Conservation (phyloP, 2,888 invertebrate genomes). For the Pyralis farinalis region DNA sequence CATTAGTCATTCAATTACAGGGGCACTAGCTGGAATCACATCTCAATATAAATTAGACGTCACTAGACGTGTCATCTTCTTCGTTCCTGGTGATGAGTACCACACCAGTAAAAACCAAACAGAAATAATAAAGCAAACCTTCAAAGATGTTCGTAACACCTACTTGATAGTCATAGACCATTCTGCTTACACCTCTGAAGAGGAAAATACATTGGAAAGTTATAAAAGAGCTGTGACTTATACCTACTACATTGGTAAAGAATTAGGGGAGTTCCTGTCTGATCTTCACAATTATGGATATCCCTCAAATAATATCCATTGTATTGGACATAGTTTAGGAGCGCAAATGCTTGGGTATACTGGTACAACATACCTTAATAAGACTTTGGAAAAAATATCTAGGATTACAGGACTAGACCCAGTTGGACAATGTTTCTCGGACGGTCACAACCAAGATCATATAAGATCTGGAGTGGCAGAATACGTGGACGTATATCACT, state of each 20-base stretch:
- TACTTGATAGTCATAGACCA: slow-evolving; percentile 70
- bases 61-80: slow-evolving; percentile 50
- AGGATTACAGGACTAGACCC: slow-evolving; percentile 67
- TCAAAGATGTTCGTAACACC: slow-evolving; percentile 47
- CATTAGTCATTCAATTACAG: slow-evolving; percentile 39
- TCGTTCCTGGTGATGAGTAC: slow-evolving; percentile 62
- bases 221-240: slow-evolving; percentile 64
- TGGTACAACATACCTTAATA: slow-evolving; percentile 45
- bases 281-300: slow-evolving; percentile 45
- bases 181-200: slow-evolving; percentile 60
- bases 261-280: slow-evolving; percentile 48
- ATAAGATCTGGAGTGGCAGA: slow-evolving; percentile 77
- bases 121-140: slow-evolving; percentile 53
- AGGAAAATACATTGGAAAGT: slow-evolving; percentile 49
- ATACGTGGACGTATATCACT: slow-evolving; percentile 83
- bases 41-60: slow-evolving; percentile 46
- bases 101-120: slow-evolving; percentile 59
- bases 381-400: slow-evolving; percentile 46
- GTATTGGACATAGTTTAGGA: slow-evolving; percentile 67
- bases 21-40: slow-evolving; percentile 56
- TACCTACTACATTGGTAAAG: slow-evolving; percentile 62
- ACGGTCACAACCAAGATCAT: slow-evolving; percentile 58
- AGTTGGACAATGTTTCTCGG: slow-evolving; percentile 68
- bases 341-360: slow-evolving; percentile 60
- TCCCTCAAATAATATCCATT: slow-evolving; percentile 51